phyloP scores from a whole-genome alignment of 2,113 vertebrate genomes.

The Charina bottae region DNA sequence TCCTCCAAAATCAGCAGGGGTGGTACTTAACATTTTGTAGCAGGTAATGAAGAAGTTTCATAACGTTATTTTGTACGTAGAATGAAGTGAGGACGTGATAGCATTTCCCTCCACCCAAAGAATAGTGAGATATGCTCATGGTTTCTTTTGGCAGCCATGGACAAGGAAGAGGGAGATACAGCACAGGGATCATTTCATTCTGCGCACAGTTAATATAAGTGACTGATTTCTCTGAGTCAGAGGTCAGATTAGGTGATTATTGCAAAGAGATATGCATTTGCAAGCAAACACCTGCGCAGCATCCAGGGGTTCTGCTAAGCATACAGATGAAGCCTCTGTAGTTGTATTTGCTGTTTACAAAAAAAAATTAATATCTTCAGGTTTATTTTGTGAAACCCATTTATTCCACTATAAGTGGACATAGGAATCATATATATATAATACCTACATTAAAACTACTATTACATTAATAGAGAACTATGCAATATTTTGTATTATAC shows the following conservation, averaged over 20 bases:
- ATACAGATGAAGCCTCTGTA: not conserved
- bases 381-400: not conserved
- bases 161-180: not conserved
- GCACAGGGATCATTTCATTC: not conserved
- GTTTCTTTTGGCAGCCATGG: not conserved
- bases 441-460: not conserved
- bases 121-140: not conserved
- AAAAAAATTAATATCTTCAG: not conserved
- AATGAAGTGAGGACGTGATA: not conserved
- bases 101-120: not conserved
- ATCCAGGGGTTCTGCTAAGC: conserved; percentile 25
- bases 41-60: not conserved
- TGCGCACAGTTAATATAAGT: conserved; percentile 1
- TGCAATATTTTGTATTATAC: conserved; percentile 1
- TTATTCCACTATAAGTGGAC: not conserved
- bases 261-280: conserved; percentile 18
- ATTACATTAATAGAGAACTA: not conserved
- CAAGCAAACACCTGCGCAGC: not conserved
- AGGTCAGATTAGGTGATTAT: conserved; percentile 21
- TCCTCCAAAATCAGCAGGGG: not conserved
- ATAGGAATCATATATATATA: not conserved
- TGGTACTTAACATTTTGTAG: not conserved
- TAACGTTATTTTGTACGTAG: not conserved
- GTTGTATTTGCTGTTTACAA: not conserved
- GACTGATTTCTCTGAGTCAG: conserved; percentile 16